Evolutionary conservation across 1,140 invertebrate species (phyloP), one percentile per base, ranked within the genome.

Genomic region (Mactra quadrangularis): DNA sequence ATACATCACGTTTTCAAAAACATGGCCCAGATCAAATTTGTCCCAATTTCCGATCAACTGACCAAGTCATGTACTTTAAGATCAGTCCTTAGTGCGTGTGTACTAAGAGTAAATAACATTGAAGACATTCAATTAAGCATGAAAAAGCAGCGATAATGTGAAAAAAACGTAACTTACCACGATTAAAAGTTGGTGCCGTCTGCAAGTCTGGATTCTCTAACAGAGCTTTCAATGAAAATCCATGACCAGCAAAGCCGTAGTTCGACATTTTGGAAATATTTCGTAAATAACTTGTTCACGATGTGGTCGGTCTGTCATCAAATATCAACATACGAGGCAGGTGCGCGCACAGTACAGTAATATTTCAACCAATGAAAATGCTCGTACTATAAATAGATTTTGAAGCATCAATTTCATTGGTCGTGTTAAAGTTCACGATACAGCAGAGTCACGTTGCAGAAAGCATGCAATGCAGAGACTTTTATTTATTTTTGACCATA

Each of bases 151-250:
- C 31, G 7, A 1, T 13, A 59, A n/a, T 68, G 6, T 25, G 27
- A 22, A 62, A 47, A 72, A 9, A 70, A 33, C 15, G 1, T 55
- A 35, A 76, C 72, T 79, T 74, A 85, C 85, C 75, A 62, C 45
- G 35, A 22, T 79, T 55, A 3, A 85, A 22, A 27, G 72, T 52
- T 4, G 87, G 86, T 47, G 89, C 83, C 74, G 85, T 89, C 47
- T 89, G 87, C 22, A 90, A 66, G 57, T 86, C 79, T 27, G 89
- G 89, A 55, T 90, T 84, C 59, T 90, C 86, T 17, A 90, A 57
- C 15, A 90, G 75, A 17, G 88, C 87, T 68, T 89, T 90, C 13
- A 90, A 62, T 31, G 88, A 89, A 29, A 89, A 86, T 17, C 86
- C 86, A 27, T 77, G 71, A 19, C 57, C 71, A 31, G 76, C 82